Evolutionary conservation across 1,140 invertebrate genomes (phyloP).

Genomic region (Hestina assimilis): DNA sequence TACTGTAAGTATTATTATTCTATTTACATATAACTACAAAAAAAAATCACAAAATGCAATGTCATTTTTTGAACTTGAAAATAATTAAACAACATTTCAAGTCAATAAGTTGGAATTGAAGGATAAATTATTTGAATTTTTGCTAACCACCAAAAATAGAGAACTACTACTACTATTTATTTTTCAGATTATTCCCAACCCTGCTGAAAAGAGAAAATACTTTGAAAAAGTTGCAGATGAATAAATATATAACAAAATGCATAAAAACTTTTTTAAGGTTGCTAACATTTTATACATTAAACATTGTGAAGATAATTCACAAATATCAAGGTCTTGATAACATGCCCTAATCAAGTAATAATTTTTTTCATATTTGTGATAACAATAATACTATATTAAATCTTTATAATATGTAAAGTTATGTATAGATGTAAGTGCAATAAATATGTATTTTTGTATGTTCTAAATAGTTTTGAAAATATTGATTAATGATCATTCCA

Average conservation of each 20-base stretch:
- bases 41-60: too few species aligned
- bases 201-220: constrained; percentile 85
- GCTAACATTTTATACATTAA: background rate
- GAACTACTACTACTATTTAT: too few species aligned
- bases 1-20: constrained; percentile 80
- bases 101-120: too few species aligned
- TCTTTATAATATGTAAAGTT: background rate
- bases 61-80: too few species aligned
- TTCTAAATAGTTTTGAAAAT: background rate
- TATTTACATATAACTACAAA: too few species aligned
- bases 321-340: constrained; percentile 1
- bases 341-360: background rate
- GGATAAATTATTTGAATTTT: too few species aligned
- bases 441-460: background rate
- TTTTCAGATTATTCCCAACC: constrained; percentile 86
- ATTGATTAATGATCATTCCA: background rate
- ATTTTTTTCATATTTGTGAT: background rate
- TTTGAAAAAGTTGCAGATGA: constrained; percentile 79
- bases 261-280: background rate
- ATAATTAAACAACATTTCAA: too few species aligned
- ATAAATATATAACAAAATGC: constrained; percentile 6
- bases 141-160: too few species aligned
- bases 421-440: background rate
- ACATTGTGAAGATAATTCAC: background rate
- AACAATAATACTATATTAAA: background rate